Evolutionary conservation across 2,797 vertebrate genomes (phyloP).

Genomic region (Peromyscus attwateri): DNA sequence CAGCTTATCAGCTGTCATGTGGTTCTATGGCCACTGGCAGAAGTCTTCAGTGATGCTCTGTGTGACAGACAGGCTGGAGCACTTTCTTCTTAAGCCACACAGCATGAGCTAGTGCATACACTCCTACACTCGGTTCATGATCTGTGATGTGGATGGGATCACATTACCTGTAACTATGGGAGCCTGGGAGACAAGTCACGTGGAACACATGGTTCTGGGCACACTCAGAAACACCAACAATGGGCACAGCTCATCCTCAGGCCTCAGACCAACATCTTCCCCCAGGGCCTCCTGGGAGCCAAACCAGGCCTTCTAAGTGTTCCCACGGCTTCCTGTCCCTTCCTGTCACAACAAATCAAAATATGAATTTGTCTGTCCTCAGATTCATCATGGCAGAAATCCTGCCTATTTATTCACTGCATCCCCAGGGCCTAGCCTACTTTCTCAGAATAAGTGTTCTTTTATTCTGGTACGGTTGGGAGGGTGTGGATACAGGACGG

Average conservation of each 20-base stretch:
- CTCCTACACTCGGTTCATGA: neutral
- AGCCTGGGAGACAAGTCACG: neutral
- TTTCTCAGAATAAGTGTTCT: slow-evolving; percentile 45
- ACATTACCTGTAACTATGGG: neutral
- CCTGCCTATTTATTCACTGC: neutral
- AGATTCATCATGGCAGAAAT: neutral
- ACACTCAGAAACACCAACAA: neutral
- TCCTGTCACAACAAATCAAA: neutral
- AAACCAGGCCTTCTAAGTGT: neutral
- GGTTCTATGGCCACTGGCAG: neutral
- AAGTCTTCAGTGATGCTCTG: neutral
- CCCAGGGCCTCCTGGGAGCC: neutral
- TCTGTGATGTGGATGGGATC: neutral
- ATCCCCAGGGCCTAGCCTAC: neutral
- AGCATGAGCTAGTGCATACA: neutral
- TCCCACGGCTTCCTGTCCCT: neutral
- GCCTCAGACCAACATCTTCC: neutral
- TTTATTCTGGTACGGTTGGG: neutral
- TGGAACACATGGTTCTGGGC: neutral
- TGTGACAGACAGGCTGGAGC: neutral
- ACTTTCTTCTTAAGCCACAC: neutral
- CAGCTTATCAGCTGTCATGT: neutral
- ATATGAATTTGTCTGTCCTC: neutral
- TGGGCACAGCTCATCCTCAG: neutral
- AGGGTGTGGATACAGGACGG: neutral